Evolutionary conservation across 2,888 invertebrate species (phyloP), one percentile per base, ranked within the genome.

Genomic region (Malthinus seriepunctatus): DNA sequence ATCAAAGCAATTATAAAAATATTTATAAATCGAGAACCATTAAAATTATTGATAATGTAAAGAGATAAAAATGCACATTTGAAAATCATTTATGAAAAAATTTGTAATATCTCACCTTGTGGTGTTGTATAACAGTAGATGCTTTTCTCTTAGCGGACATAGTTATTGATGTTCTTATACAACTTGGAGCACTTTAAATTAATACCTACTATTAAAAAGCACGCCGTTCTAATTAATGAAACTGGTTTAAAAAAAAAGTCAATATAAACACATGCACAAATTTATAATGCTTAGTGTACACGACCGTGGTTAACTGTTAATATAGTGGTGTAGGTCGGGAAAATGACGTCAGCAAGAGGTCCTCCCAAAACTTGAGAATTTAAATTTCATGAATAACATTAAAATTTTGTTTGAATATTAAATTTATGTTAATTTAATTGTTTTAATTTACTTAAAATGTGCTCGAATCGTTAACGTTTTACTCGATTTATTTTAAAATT

Each of bases 91-190:
- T 23, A 5, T 5, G 5, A 23, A 23, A 23, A 23, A 23, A 23
- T 3, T 23, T 23, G 23, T 23, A 31, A 39, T 11, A 11, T 35
- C 73, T 74, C 72, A 79, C 79, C 79, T 78, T 79, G 67, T 78
- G 78, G 79, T 88, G 88, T 81, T 88, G 88, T 71, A 88, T 87
- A 74, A 88, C 83, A 71, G 87, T 87, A 71, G 87, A 87, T 76
- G 88, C 86, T 83, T 88, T 88, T 79, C 88, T 85, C 81, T 88
- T 88, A 69, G 88, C 88, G 68, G 88, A 88, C 88, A 88, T 88
- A 69, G 73, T 44, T 9, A 10, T 23, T 5, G 23, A 23, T 23
- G 23, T 37, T 57, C 11, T 11, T 78, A 47, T 51, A 59, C 59
- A 57, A 49, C 59, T 46, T 42, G 34, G 42, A 50, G 38, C 53